Conservation (phyloP, 2,113 vertebrate species). For the Salvelinus namaycush region DNA sequence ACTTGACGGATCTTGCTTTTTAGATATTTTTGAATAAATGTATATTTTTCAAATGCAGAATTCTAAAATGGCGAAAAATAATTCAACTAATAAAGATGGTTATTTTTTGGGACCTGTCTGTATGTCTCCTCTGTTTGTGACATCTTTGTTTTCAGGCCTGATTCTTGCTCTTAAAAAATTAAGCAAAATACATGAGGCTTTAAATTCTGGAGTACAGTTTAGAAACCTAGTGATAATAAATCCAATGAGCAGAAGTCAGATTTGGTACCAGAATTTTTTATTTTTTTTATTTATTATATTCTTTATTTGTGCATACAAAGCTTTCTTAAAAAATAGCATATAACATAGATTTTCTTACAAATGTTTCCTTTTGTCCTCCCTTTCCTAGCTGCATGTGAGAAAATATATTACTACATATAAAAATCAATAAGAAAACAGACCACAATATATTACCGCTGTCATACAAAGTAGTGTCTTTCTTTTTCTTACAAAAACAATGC, state of each 20-base stretch:
- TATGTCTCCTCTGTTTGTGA: too few species aligned
- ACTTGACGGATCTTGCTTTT: conserved; percentile 21
- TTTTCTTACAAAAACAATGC: conserved; percentile 45
- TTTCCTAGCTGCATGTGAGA: conserved; percentile 74
- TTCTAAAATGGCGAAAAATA: background rate
- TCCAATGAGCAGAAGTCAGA: background rate
- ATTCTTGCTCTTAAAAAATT: too few species aligned
- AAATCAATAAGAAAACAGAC: conserved; percentile 61
- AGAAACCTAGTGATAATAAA: too few species aligned
- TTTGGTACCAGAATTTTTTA: conserved; percentile 66
- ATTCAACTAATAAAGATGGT: background rate
- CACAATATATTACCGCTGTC: conserved; percentile 78
- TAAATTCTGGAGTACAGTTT: too few species aligned
- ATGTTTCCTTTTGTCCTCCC: conserved; percentile 59
- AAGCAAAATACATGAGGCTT: too few species aligned
- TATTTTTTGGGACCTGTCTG: too few species aligned
- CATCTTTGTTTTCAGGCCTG: too few species aligned
- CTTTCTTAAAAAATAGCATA: conserved; percentile 59
- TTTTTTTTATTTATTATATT: conserved; percentile 73
- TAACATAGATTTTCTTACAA: conserved; percentile 57
- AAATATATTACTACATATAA: conserved; percentile 83
- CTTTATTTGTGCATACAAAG: conserved; percentile 69
- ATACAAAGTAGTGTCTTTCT: conserved; percentile 60
- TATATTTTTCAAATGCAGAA: conserved; percentile 11
- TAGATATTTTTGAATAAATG: conserved; percentile 14